Conservation (phyloP, 2,113 vertebrate genomes). For the Phalacrocorax carbo region DNA sequence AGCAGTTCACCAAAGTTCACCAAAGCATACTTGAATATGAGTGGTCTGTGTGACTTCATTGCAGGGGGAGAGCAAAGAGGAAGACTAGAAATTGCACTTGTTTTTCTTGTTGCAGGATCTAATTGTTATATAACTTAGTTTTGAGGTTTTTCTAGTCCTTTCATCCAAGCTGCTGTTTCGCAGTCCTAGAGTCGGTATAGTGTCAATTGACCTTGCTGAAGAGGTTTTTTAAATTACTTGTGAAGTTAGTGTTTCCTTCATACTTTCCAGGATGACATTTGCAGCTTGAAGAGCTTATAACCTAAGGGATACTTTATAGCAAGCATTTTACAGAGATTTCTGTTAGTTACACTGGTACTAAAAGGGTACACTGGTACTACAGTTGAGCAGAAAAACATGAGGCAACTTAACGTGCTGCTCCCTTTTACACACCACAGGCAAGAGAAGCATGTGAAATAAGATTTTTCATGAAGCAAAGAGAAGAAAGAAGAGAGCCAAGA, state of each 20-base stretch:
- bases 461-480: not conserved
- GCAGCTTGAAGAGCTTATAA: not conserved
- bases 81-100: not conserved
- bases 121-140: not conserved
- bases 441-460: not conserved
- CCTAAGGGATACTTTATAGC: not conserved
- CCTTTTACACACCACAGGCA: not conserved
- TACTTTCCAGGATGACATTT: not conserved
- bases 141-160: not conserved
- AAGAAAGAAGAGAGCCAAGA: not conserved
- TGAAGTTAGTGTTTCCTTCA: not conserved
- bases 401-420: not conserved
- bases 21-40: not conserved
- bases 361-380: not conserved
- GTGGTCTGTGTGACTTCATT: not conserved
- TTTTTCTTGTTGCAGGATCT: not conserved
- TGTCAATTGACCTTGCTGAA: not conserved
- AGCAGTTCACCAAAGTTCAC: not conserved
- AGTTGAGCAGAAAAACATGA: not conserved
- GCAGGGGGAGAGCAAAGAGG: not conserved
- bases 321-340: not conserved
- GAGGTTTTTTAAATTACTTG: not conserved
- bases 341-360: not conserved
- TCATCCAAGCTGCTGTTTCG: not conserved
- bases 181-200: not conserved